Evolutionary conservation across 2,113 vertebrate species (phyloP).

Genomic region (Actenoides hombroni): DNA sequence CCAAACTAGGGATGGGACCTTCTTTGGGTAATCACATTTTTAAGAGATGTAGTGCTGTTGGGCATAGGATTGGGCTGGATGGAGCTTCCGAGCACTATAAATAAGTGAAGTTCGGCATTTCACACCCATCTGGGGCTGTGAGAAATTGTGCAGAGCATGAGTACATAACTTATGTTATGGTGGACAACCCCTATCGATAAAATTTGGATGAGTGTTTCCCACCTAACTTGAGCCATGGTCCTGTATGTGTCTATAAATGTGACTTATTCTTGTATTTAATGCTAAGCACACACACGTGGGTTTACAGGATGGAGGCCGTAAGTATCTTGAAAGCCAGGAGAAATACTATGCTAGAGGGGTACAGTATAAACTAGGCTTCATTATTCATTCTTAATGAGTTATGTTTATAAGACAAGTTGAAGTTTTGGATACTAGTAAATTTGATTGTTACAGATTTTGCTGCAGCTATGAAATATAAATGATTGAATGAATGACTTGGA

Average conservation of each 20-base stretch:
- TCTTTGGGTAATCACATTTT: not conserved
- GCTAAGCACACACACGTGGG: not conserved
- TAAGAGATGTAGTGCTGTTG: not conserved
- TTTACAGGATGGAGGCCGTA: not conserved
- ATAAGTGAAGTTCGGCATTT: not conserved
- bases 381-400: not conserved
- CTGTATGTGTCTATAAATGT: no score
- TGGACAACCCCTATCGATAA: not conserved
- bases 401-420: not conserved
- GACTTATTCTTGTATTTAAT: not conserved
- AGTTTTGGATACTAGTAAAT: not conserved
- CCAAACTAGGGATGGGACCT: rapidly evolving
- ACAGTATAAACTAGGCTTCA: not conserved
- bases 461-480: not conserved
- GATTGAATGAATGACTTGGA: not conserved
- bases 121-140: not conserved
- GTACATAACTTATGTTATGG: not conserved
- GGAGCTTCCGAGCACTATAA: not conserved
- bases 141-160: not conserved
- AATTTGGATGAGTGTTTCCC: not conserved
- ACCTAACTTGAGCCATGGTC: rapidly evolving
- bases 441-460: not conserved
- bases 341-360: not conserved
- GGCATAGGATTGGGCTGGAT: not conserved
- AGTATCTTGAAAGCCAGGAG: not conserved